Percentiles rank a stretch among this genome's conserved stretches.
phyloP scores from a whole-genome alignment of 2,888 invertebrate species.

The Eupithecia subumbrata region DNA sequence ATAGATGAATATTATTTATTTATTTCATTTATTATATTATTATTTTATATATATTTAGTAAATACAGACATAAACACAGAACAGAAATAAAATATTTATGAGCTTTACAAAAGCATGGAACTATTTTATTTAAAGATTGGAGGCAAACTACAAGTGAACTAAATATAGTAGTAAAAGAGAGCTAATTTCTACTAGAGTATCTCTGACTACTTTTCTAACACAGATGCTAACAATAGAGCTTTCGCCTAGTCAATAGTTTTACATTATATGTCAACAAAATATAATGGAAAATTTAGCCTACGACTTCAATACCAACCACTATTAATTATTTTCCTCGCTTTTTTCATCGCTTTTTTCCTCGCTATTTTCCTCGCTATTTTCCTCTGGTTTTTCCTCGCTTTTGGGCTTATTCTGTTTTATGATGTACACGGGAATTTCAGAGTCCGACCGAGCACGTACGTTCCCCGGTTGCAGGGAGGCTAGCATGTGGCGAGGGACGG shows the following conservation, averaged over 20 bases:
- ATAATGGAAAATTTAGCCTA: background rate
- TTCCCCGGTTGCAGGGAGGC: background rate
- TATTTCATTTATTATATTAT: too few relatives aligned
- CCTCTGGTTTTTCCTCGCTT: background rate
- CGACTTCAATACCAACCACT: background rate
- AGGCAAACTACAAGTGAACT: background rate
- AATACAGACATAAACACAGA: too few relatives aligned
- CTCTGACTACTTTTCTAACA: background rate
- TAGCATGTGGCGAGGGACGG: constrained; percentile 32
- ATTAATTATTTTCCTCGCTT: background rate
- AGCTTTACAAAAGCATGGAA: background rate
- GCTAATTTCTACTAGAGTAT: constrained; percentile 1
- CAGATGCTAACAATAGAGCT: background rate
- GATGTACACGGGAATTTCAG: background rate
- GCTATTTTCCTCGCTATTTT: too few relatives aligned
- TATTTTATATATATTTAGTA: too few relatives aligned
- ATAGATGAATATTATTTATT: too few relatives aligned
- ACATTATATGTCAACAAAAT: background rate
- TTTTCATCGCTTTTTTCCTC: too few relatives aligned
- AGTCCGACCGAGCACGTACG: background rate
- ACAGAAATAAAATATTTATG: background rate
- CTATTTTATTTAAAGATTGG: background rate
- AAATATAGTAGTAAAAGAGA: background rate
- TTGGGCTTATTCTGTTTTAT: background rate
- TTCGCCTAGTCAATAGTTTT: background rate